A percentile compares a stretch with the other conserved stretches of the same genome.
These are phyloP conservation scores for Blastobasis lacticolella DNA, from an alignment of 2,888 invertebrate genomes.

Conservation along the genomic window DNA sequence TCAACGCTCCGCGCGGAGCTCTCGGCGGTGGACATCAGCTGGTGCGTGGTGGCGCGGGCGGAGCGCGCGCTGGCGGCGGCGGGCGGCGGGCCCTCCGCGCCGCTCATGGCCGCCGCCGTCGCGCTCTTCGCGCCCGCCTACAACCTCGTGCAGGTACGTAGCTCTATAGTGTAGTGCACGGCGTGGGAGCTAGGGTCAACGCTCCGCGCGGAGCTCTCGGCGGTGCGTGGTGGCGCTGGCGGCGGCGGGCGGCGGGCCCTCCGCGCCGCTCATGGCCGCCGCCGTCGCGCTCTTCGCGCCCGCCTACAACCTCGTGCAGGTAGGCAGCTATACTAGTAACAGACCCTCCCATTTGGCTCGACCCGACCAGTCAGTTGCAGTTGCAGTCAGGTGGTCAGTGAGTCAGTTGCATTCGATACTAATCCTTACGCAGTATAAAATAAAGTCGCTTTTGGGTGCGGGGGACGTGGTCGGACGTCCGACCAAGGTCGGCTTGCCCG, in stretches of 20 bases:
- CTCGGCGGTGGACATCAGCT: conserved; percentile 95
- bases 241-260: conserved; percentile 52
- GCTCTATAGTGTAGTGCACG: conserved; percentile 89
- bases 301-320: conserved; percentile 49
- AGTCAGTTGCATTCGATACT: too few relatives aligned
- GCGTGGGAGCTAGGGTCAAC: conserved; percentile 94
- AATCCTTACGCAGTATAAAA: too few relatives aligned
- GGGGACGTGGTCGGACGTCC: too few relatives aligned
- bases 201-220: conserved; percentile 94
- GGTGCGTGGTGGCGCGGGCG: conserved; percentile 93
- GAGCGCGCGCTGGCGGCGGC: conserved; percentile 74
- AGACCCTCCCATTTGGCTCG: too few relatives aligned
- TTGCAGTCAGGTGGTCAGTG: too few relatives aligned
- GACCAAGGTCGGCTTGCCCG: too few relatives aligned
- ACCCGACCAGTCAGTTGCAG: too few relatives aligned
- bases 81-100: conserved; percentile 50
- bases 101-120: conserved; percentile 52
- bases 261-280: conserved; percentile 49
- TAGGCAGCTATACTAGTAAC: too few relatives aligned
- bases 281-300: conserved; percentile 48
- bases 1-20: conserved; percentile 94
- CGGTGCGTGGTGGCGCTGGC: conserved; percentile 89
- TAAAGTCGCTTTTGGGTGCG: too few relatives aligned
- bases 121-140: conserved; percentile 45
- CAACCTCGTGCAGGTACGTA: conserved; percentile 59